Evolutionary conservation across 2,797 vertebrate species (phyloP).

Genomic region (Xenopus petersii): DNA sequence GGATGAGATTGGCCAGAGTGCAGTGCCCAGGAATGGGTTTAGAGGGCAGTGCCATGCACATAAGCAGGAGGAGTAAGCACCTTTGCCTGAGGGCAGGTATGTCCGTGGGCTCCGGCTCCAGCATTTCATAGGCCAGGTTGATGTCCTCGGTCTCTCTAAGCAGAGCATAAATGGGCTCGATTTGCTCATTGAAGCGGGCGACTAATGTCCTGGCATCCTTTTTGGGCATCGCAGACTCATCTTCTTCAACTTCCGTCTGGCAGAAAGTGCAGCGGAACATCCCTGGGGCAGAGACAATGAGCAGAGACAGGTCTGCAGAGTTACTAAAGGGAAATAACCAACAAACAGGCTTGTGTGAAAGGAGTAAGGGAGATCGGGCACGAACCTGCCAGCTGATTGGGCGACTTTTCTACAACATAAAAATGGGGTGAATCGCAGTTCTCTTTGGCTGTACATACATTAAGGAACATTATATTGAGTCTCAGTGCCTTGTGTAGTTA

Average conservation of each 20-base stretch:
- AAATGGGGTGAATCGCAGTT: too few species aligned
- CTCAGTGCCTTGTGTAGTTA: too few species aligned
- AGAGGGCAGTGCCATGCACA: too few species aligned
- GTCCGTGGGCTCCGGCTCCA: slow-evolving; percentile 92
- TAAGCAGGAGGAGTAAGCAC: slow-evolving; percentile 59
- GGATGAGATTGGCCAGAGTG: too few species aligned
- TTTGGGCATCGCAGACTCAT: slow-evolving; percentile 88
- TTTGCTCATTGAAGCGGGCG: slow-evolving; percentile 97
- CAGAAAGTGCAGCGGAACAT: slow-evolving; percentile 96
- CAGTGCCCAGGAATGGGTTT: too few species aligned
- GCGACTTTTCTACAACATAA: too few species aligned
- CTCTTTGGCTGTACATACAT: too few species aligned
- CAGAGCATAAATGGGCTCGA: slow-evolving; percentile 92
- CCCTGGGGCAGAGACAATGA: slow-evolving; percentile 61
- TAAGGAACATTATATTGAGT: too few species aligned
- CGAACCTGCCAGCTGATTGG: too few species aligned
- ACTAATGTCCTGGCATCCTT: slow-evolving; percentile 91
- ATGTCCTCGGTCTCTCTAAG: slow-evolving; percentile 92
- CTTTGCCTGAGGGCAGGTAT: slow-evolving; percentile 92
- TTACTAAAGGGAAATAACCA: not conserved
- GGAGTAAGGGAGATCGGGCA: too few species aligned
- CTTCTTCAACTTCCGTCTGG: slow-evolving; percentile 93
- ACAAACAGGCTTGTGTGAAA: not conserved
- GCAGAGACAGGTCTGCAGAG: too few species aligned
- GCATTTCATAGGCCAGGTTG: slow-evolving; percentile 87